Conservation (phyloP, 2,888 invertebrate genomes). For the Diarsia brunnea region DNA sequence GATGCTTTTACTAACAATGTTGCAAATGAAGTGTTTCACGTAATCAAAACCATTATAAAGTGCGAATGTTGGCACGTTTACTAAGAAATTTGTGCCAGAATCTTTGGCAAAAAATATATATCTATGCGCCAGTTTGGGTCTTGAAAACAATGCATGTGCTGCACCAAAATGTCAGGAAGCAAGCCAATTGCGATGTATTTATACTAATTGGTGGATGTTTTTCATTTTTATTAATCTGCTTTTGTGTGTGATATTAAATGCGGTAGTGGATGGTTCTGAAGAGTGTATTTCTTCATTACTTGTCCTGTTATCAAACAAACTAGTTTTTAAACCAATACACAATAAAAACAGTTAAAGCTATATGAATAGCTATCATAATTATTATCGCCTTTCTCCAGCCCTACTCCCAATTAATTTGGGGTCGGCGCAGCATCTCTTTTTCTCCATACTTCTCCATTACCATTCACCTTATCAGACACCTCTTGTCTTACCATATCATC, state of each 20-base stretch:
- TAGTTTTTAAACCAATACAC: no score
- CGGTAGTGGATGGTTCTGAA: neutral
- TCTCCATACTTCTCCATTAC: no score
- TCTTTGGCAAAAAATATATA: slow-evolving; percentile 40
- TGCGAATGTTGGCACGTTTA: slow-evolving; percentile 45
- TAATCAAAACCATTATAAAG: slow-evolving; percentile 31
- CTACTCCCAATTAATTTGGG: no score
- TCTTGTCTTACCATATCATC: no score
- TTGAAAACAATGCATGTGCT: slow-evolving; percentile 18
- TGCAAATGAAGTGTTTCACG: slow-evolving; percentile 19
- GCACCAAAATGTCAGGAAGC: slow-evolving; percentile 45
- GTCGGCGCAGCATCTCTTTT: no score
- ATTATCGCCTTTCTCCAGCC: no score
- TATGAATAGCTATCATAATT: no score
- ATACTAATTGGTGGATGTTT: slow-evolving; percentile 34
- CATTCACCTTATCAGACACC: no score
- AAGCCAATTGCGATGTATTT: slow-evolving; percentile 42
- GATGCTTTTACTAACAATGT: slow-evolving; percentile 14
- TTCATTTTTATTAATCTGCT: slow-evolving; percentile 6
- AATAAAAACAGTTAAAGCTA: no score
- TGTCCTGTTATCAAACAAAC: neutral
- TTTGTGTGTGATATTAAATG: neutral
- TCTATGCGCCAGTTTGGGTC: slow-evolving; percentile 28
- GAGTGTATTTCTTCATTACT: neutral
- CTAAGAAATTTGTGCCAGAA: slow-evolving; percentile 45